Evolutionary conservation across 2,797 vertebrate species (phyloP), one percentile per base, ranked within the genome.

Genomic region (Novumbra hubbsi): DNA sequence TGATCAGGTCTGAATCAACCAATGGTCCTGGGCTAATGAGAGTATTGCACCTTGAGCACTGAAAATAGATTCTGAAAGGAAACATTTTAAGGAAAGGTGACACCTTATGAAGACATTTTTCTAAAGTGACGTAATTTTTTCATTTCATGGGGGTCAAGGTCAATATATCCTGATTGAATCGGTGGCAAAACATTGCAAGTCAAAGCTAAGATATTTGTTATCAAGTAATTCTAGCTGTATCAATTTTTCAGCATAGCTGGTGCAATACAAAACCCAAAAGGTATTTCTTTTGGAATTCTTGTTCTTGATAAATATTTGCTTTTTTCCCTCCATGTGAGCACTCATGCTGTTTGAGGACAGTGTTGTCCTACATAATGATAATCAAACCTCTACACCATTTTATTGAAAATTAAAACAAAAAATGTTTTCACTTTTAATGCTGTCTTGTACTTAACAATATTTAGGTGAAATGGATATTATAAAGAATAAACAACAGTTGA

Each of bases 81-180:
- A 21, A 64, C 14, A 30, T 32, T 17, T 27, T 24, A 27, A 27
- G n/a, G n/a, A n/a, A 8, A 55, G 27, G 32, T 19, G 62, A 15
- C 14, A 64, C 30, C 32, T 64, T 64, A 19, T 67, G 38, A 67
- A 67, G 34, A 67, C 24, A 67, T 70, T 70, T 57, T 65, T 57
- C 21, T 32, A 15, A 64, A 71, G 41, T 50, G 68, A 12, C 74
- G 70, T 28, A 17, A 63, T 38, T 52, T 27, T 45, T 49, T 45
- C 50, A 75, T 41, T 28, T 70, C 49, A n/a, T 6, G 17, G 11
- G 55, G 9, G 28, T 30, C 57, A 64, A 50, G 57, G 41, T 63
- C 45, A 27, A 70, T 24, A 38, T 16, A 38, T 34, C 19, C 19
- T 65, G 52, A 52, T 28, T 32, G 32, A 28, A 64, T 30, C 15